phyloP scores from a whole-genome alignment of 2,113 vertebrate species.

The Sturnira hondurensis region DNA sequence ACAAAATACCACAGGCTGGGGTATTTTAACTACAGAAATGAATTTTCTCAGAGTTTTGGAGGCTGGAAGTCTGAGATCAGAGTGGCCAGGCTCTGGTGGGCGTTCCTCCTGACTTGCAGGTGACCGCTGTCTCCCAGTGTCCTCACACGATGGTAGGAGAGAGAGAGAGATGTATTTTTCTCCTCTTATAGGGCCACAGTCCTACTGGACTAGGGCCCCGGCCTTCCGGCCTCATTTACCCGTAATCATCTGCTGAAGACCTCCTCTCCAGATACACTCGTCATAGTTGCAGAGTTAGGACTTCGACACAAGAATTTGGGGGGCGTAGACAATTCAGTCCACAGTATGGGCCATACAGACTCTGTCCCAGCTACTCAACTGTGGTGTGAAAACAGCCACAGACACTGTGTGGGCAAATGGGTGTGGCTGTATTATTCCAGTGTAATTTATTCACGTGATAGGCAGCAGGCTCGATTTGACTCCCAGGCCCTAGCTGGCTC shows the following conservation, averaged over 20 bases:
- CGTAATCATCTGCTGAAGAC: background rate
- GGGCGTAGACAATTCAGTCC: background rate
- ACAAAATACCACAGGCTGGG: background rate
- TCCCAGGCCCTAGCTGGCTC: fast-evolving
- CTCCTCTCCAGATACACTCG: background rate
- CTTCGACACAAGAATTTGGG: background rate
- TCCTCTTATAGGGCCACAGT: background rate
- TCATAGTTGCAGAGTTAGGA: background rate
- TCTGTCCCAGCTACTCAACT: background rate
- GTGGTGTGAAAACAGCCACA: fast-evolving
- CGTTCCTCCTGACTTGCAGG: background rate
- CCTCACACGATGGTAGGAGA: background rate
- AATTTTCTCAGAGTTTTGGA: background rate
- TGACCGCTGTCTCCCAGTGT: background rate
- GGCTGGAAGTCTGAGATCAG: background rate
- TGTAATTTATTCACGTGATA: fast-evolving
- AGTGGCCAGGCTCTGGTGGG: background rate
- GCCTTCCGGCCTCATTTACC: background rate
- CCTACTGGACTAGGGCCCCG: background rate
- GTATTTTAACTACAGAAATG: background rate
- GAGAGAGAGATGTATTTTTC: background rate
- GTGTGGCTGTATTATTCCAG: fast-evolving
- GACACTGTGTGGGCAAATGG: fast-evolving
- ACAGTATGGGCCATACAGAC: too few species aligned
- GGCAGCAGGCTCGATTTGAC: background rate